Evolutionary conservation across 1,140 invertebrate genomes (phyloP), one percentile per base, ranked within the genome.

Genomic region (Batillaria attramentaria): DNA sequence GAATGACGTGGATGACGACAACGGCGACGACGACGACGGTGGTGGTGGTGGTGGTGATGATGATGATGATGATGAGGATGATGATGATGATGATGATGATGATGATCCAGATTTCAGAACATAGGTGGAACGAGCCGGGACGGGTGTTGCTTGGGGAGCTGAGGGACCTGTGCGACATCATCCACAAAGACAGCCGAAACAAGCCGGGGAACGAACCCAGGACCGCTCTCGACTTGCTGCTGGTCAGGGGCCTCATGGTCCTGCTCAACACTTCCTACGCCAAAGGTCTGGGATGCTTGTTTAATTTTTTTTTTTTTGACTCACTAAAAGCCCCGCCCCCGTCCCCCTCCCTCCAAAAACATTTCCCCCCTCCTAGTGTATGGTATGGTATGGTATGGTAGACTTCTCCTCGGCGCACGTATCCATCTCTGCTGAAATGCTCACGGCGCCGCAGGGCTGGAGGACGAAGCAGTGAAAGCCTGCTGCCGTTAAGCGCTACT

Each of bases 241-340:
- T 75, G 13, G 16, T 75, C 4, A 33, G 73, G 10, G 31, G 73
- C 31, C 73, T 75, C 2, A 57, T 75, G 24, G 16, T 65, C n/a
- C n/a, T 75, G 1, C 73, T 75, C 20, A 65, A 6, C 35, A 62
- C 33, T 0, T 62, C 73, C 10, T 75, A 62, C 42, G 33, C 73
- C 6, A 62, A 57, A 75, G 73, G 73, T 75, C 20, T 28, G 72
- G 6, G 6, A 42, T 42, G 33, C n/a, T 28, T n/a, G 10, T 37
- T 33, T n/a, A 37, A 5, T 3, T 16, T 16, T 37, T 18, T 28
- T 65, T 18, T 18, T 65, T 28, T 16, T 8, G 8, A 16, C 6
- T 8, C 60, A 20, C 60, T n/a, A 10, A n/a, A 33, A 8, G 8
- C 6, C 4, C 31, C 18, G 37, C 18, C 4, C 33, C 31, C 3